Conservation (phyloP, 2,797 vertebrate genomes). For the Ataeniobius toweri region DNA sequence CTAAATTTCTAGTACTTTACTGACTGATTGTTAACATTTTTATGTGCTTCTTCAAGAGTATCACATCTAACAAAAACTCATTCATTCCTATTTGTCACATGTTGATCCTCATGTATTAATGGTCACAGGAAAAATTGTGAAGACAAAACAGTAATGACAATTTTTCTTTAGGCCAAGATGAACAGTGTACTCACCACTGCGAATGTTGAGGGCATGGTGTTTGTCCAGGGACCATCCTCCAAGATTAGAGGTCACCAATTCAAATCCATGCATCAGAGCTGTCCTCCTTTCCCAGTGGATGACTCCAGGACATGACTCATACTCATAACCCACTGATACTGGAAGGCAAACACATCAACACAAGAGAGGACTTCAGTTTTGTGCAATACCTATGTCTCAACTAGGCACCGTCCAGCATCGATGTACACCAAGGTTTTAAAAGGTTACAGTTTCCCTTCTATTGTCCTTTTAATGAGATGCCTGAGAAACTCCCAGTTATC, state of each 20-base stretch:
- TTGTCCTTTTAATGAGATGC: not conserved
- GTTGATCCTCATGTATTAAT: not conserved
- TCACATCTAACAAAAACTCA: not conserved
- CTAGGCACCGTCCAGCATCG: not conserved
- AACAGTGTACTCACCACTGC: constrained; percentile 85
- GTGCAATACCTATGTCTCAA: not conserved
- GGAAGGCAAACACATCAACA: constrained; percentile 39
- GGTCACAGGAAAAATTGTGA: too few relatives aligned
- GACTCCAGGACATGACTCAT: constrained; percentile 90
- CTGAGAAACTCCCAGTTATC: not conserved
- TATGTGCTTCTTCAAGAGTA: not conserved
- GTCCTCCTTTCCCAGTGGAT: constrained; percentile 94
- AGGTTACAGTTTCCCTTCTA: not conserved
- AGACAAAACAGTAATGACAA: not conserved
- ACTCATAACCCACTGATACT: constrained; percentile 97
- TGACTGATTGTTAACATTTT: not conserved
- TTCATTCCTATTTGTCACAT: not conserved
- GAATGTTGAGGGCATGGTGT: constrained; percentile 93
- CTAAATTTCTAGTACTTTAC: not conserved
- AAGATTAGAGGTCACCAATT: constrained; percentile 93
- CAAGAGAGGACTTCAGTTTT: not conserved
- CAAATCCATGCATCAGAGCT: constrained; percentile 92
- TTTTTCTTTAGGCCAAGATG: not conserved
- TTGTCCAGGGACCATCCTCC: constrained; percentile 97
- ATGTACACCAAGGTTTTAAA: not conserved